Conservation (phyloP, 2,888 invertebrate genomes). For the Acanthoscelides obtectus region DNA sequence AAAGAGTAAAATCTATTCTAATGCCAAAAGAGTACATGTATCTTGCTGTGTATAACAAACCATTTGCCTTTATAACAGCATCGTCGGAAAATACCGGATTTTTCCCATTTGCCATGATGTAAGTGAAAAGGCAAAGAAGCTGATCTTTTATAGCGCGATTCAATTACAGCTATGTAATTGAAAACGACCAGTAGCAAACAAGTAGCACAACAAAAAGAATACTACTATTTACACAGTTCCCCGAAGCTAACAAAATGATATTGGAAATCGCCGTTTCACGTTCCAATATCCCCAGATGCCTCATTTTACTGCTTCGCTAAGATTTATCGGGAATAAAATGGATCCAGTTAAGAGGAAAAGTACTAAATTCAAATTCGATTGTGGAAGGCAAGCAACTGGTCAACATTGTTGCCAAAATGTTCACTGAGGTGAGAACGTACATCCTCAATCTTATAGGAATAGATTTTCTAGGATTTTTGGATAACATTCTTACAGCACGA, state of each 20-base stretch:
- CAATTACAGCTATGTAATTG: not conserved
- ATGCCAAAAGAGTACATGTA: no score
- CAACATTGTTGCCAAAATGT: not conserved
- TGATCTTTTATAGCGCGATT: not conserved
- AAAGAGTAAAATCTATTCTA: no score
- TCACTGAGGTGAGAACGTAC: no score
- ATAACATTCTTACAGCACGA: no score
- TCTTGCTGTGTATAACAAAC: no score
- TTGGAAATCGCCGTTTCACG: not conserved
- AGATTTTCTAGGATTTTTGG: no score
- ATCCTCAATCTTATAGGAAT: no score
- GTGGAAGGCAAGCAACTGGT: not conserved
- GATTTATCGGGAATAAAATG: not conserved
- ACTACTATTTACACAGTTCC: not conserved
- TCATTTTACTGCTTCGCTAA: not conserved
- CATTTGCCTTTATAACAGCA: no score
- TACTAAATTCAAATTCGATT: not conserved
- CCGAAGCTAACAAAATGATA: not conserved
- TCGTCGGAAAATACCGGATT: no score
- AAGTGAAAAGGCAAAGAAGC: not conserved
- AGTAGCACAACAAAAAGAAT: not conserved
- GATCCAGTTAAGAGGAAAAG: not conserved
- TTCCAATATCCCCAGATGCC: not conserved
- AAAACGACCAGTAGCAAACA: not conserved
- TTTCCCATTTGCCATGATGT: no score